Base-by-base conservation (phyloP, 2,113 vertebrate genomes). In the Vicugna pacos region DNA sequence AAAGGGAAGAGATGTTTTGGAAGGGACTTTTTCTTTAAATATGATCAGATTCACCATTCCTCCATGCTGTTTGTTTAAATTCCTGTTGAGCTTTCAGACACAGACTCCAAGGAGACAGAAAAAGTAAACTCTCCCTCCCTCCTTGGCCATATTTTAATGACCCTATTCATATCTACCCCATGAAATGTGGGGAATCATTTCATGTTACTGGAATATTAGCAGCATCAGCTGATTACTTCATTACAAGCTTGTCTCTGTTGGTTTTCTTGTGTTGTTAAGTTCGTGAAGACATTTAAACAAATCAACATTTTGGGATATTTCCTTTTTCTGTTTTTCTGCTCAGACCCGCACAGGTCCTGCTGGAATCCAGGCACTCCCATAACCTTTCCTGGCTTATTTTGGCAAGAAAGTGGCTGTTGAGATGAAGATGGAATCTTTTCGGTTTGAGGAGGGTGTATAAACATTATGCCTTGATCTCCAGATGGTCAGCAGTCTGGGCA, bases 71-170 rank as follows among this genome's bases (percentile, higher is more conserved):
- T 97, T 95, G 96, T 97, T 97, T 96, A 94, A 96, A 97, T 97
- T 97, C 91, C 85, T 96, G 95, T 96, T 97, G 94, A 76, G 91
- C 79, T 96, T 93, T 97, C 89, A 90, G 96, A 93, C 93, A 95
- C 54, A 97, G 95, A 97, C 97, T 97, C 35, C 42, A 92, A 97
- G 93, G 97, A 98, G 96, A 97, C 95, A 97, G 93, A 93, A 96
- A 96, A 97, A 97, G 97, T 96, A 96, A 97, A 95, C 94, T 94
- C 67, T 89, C 86, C 89, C 83, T 92, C 91, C 87, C 65, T 92
- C 80, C 69, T 79, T 94, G 96, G 94, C 91, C 75, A 24, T 92
- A 91, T 95, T 98, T 95, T 96, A 98, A 96, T 95, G 89, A 96
- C 89, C 91, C 89, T 93, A 76, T 96, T 97, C 94, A 83, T 96